phyloP scores from a whole-genome alignment of 2,113 vertebrate species.

The Heterotis niloticus region DNA sequence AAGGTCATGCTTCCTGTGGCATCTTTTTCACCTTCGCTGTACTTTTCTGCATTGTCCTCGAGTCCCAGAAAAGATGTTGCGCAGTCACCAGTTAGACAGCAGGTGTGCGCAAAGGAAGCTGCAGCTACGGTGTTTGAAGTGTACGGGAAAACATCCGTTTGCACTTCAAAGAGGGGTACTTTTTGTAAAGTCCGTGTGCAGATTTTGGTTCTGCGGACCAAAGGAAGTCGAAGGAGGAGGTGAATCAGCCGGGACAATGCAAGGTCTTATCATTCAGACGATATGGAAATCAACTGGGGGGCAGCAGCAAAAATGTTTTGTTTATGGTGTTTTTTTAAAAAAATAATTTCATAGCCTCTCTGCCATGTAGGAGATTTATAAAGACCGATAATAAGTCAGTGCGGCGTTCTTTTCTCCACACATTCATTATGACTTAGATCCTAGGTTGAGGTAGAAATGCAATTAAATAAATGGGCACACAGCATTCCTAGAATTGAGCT shows the following conservation, averaged over 20 bases:
- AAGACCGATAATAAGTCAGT: not conserved
- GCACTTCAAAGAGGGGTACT: conserved; percentile 56
- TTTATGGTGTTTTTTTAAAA: too few relatives aligned
- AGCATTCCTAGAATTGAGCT: not conserved
- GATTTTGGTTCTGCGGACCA: conserved; percentile 44
- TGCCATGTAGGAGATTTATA: not conserved
- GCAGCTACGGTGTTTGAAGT: conserved; percentile 52
- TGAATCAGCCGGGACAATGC: conserved; percentile 48
- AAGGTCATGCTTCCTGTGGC: not conserved
- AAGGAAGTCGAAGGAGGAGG: conserved; percentile 47
- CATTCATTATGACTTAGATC: too few relatives aligned
- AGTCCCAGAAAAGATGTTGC: not conserved
- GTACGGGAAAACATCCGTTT: conserved; percentile 46
- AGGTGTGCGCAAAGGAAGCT: not conserved
- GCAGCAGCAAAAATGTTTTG: conserved; percentile 14
- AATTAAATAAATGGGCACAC: not conserved
- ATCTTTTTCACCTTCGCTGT: conserved; percentile 21
- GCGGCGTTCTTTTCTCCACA: not conserved
- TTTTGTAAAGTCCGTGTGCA: conserved; percentile 45
- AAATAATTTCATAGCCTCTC: not conserved
- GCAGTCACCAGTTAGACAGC: not conserved
- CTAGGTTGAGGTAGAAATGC: not conserved
- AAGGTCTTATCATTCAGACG: conserved; percentile 31
- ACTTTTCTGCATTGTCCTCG: conserved; percentile 13
- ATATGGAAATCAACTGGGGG: conserved; percentile 42